phyloP scores from a whole-genome alignment of 2,888 invertebrate species.

The Coenonympha glycerion region DNA sequence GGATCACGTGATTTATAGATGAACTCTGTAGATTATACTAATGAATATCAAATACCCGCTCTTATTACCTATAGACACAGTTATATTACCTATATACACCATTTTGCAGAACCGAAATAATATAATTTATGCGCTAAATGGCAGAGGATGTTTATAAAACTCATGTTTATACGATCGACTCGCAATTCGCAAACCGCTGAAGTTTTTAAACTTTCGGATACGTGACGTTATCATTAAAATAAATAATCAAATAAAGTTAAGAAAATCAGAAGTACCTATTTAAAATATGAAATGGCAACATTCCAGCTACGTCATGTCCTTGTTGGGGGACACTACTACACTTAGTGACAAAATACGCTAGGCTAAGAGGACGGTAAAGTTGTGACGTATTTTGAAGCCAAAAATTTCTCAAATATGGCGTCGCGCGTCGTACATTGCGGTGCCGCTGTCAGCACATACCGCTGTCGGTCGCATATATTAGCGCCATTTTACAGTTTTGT shows the following conservation, averaged over 20 bases:
- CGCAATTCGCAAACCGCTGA: neutral
- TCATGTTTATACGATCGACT: neutral
- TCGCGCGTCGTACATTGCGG: too few relatives aligned
- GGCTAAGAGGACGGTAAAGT: too few relatives aligned
- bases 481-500: too few relatives aligned
- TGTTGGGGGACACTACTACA: too few relatives aligned
- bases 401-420: too few relatives aligned
- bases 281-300: constrained; percentile 47
- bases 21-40: too few relatives aligned
- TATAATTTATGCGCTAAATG: constrained; percentile 4
- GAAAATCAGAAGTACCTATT: constrained; percentile 28
- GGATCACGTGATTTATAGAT: too few relatives aligned
- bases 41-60: too few relatives aligned
- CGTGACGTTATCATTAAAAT: constrained; percentile 2
- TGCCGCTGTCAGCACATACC: too few relatives aligned
- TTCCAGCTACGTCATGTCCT: constrained; percentile 44
- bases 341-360: too few relatives aligned
- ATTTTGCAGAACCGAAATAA: neutral
- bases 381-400: too few relatives aligned
- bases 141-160: constrained; percentile 7
- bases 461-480: too few relatives aligned
- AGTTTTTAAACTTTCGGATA: neutral
- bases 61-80: neutral
- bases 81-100: neutral
- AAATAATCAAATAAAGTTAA: neutral